These are phyloP conservation scores for Chaetorhynchus papuensis DNA, from an alignment of 2,113 vertebrate genomes.

Conservation along the genomic window DNA sequence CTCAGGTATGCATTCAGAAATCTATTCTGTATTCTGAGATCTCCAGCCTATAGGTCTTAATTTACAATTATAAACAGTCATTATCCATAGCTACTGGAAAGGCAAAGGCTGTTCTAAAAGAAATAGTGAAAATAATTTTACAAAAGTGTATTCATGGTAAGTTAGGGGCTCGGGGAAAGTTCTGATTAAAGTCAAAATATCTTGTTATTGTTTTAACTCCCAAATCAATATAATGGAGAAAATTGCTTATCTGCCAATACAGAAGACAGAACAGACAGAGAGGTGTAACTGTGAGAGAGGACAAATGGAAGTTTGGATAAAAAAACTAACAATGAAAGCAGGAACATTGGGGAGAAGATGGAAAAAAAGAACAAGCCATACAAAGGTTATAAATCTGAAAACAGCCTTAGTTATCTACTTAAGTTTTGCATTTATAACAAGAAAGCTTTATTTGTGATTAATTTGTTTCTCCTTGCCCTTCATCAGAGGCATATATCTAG, in stretches of 20 bases:
- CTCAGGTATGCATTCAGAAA: background rate
- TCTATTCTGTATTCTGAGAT: background rate
- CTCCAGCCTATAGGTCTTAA: background rate
- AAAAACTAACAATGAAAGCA: background rate
- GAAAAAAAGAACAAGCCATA: background rate
- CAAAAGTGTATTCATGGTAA: background rate
- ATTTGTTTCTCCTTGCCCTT: background rate
- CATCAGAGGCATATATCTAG: background rate
- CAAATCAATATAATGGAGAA: background rate
- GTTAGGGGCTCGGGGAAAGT: background rate
- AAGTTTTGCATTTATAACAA: background rate
- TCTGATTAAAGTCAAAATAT: conserved; percentile 47
- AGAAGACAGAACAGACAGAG: background rate
- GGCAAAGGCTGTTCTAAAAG: background rate
- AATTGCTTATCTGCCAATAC: background rate
- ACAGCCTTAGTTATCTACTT: background rate
- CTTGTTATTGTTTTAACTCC: background rate
- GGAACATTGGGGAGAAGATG: background rate
- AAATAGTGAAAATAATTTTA: conserved; percentile 28
- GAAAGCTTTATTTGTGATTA: background rate
- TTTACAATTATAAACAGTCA: background rate
- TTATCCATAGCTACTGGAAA: background rate
- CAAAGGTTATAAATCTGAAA: background rate
- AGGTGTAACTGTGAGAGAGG: background rate
- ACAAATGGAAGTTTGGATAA: background rate